Evolutionary conservation across 2,113 vertebrate genomes (phyloP), one percentile per base, ranked within the genome.

Genomic region (Mormoops blainvillei): DNA sequence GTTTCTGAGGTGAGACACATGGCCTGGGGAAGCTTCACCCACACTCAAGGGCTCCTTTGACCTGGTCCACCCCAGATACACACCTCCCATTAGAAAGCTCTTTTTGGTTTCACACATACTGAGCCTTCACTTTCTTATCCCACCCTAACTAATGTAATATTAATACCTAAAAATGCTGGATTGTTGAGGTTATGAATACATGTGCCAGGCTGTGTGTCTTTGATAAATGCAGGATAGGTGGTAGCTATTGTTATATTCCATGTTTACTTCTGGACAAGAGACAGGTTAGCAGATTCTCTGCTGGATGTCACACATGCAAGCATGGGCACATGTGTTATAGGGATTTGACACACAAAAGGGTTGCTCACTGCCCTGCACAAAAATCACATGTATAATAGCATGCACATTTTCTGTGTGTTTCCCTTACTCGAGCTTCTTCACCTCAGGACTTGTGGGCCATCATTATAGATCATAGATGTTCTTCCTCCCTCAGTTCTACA

Each of bases 291-390:
- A 45, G 4, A 52, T 12, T 11, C 24, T 73, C 3, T 41, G 10
- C 16, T 63, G 74, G 31, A 73, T 18, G 3, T 36, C 10, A 54
- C 0, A 0, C 11, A 1, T 52, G 8, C 24, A 80, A 63, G 28
- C 52, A 28, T 52, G 20, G 22, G 28, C 24, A 48, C 24, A 6
- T 18, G 15, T 45, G 10, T 12, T 54, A 0, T 7, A 41, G 56
- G 45, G 31, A 38, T 56, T 45, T 33, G 33, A 38, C 3, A 33
- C 5, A 43, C 22, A 24, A 33, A 33, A 33, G 18, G 20, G 10
- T 12, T 18, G 9, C 3, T 5, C 2, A 5, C 16, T 74, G 22
- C 0, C 5, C 9, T 26, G 4, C n/a, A 41, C n/a, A 50, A 13
- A 83, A 67, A 14, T 0, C 15, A 91, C 4, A 13, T 19, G 3